These are phyloP conservation scores for Coptotermes formosanus DNA, from an alignment of 1,140 invertebrate species.

Conservation along the genomic window DNA sequence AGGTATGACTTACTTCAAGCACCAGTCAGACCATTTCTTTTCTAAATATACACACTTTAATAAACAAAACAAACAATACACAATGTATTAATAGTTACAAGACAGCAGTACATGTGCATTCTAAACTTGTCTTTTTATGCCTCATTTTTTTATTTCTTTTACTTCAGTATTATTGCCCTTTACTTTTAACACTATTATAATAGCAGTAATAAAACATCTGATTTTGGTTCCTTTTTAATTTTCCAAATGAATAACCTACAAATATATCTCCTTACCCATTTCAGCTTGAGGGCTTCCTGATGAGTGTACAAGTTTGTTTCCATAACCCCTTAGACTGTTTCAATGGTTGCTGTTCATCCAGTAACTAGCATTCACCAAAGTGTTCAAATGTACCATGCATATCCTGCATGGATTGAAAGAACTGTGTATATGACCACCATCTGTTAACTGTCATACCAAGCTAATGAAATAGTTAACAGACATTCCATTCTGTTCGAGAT, in stretches of 20 bases:
- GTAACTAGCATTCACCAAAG: too few relatives aligned
- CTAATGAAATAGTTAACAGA: too few relatives aligned
- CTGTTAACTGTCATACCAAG: too few relatives aligned
- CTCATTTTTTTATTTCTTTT: constrained; percentile 30
- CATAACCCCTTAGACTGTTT: too few relatives aligned
- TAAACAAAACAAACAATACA: constrained; percentile 37
- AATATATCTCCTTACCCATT: not conserved
- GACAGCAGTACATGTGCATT: constrained; percentile 32
- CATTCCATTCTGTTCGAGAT: too few relatives aligned
- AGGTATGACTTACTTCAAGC: too few relatives aligned
- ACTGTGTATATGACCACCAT: too few relatives aligned
- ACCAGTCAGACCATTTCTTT: not conserved
- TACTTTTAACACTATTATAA: constrained; percentile 29
- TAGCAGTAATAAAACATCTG: constrained; percentile 33
- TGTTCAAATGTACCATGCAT: too few relatives aligned
- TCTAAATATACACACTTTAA: constrained; percentile 37
- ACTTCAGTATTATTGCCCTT: constrained; percentile 34
- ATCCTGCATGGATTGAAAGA: too few relatives aligned
- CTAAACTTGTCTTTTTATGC: constrained; percentile 35
- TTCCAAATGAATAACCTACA: not conserved
- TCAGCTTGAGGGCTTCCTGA: not conserved
- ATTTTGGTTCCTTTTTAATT: constrained; percentile 24
- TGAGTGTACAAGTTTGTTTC: too few relatives aligned
- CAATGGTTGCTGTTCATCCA: too few relatives aligned
- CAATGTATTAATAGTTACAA: constrained; percentile 33